phyloP scores from a whole-genome alignment of 2,797 vertebrate genomes.

The Esox lucius region DNA sequence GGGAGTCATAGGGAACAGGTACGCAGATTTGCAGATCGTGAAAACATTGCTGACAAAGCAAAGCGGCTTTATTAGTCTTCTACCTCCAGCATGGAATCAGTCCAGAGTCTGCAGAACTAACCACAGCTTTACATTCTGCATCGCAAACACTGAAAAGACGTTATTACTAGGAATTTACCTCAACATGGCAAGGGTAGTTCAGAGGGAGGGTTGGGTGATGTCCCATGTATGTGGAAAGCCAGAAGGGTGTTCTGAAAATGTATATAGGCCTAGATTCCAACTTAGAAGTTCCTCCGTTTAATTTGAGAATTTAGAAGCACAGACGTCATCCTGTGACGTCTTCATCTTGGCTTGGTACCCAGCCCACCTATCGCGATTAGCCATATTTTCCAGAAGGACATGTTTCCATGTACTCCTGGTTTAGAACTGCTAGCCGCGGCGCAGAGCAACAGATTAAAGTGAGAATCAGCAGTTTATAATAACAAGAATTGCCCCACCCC shows the following conservation, averaged over 20 bases:
- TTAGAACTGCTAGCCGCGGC: not conserved
- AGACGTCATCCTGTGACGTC: not conserved
- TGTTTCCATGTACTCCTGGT: not conserved
- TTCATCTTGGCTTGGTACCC: not conserved
- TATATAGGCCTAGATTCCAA: not conserved
- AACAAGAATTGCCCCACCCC: too few species aligned
- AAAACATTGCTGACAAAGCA: constrained; percentile 64
- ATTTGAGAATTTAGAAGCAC: not conserved
- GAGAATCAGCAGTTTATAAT: too few species aligned
- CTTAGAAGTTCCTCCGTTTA: not conserved
- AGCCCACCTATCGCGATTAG: not conserved
- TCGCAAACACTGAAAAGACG: too few species aligned
- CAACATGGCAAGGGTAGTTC: too few species aligned
- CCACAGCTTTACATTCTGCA: not conserved
- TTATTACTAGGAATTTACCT: too few species aligned
- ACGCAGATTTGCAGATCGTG: not conserved
- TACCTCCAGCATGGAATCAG: constrained; percentile 1
- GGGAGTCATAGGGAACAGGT: constrained; percentile 47
- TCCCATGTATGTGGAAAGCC: too few species aligned
- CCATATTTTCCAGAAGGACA: not conserved
- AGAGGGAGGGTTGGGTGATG: too few species aligned
- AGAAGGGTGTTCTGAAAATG: too few species aligned
- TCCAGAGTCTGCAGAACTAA: not conserved
- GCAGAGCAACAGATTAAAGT: not conserved
- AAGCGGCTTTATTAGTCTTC: constrained; percentile 32